These are phyloP conservation scores for Philereme transversata DNA, from an alignment of 2,888 invertebrate genomes.

Conservation along the genomic window DNA sequence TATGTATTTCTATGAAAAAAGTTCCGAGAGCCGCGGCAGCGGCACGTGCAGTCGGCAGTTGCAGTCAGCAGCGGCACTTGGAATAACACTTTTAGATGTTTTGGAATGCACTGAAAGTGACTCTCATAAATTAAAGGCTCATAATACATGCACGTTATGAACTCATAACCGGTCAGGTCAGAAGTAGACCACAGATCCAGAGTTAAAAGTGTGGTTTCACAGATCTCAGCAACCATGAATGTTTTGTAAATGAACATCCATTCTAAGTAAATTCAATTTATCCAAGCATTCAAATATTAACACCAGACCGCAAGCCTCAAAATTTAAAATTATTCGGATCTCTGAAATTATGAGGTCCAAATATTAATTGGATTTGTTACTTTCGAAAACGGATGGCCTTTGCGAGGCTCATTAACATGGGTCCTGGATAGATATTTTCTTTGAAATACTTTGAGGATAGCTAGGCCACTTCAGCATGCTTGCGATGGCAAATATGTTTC, in stretches of 20 bases:
- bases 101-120: too few species aligned
- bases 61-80: too few species aligned
- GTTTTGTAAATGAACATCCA: neutral
- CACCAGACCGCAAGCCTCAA: conserved; percentile 4
- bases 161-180: neutral
- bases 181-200: neutral
- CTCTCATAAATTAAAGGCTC: too few species aligned
- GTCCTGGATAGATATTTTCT: too few species aligned
- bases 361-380: conserved; percentile 33
- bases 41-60: too few species aligned
- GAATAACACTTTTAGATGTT: too few species aligned
- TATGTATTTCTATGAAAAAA: too few species aligned
- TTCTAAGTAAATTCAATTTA: conserved; percentile 11
- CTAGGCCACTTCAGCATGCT: too few species aligned
- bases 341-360: conserved; percentile 13
- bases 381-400: conserved; percentile 27
- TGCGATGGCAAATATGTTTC: too few species aligned
- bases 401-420: conserved; percentile 17
- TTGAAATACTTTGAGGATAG: too few species aligned
- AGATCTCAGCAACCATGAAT: neutral
- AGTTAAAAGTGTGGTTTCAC: neutral
- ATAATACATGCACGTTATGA: neutral
- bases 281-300: conserved; percentile 7
- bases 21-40: too few species aligned
- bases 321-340: conserved; percentile 14